A percentile compares a stretch with the other conserved stretches of the same genome.
Conservation (phyloP, 2,888 invertebrate species). For the Eilema caniola region DNA sequence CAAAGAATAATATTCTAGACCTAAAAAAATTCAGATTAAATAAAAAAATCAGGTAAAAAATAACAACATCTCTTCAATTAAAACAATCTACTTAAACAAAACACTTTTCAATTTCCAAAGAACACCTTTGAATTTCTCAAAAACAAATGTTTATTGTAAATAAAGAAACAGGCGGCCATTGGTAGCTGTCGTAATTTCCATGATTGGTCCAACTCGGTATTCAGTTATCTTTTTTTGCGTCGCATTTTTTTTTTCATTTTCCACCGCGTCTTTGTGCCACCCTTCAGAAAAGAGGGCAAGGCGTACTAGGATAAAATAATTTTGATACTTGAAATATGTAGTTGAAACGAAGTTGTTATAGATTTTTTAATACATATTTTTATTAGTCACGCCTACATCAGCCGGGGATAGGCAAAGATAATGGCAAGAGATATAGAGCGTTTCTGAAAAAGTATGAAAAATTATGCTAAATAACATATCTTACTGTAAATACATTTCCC, state of each 20-base stretch:
- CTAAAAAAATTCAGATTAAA: too few relatives aligned
- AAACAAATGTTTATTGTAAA: slow-evolving; percentile 34
- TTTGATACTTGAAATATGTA: slow-evolving; percentile 66
- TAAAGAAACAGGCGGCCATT: slow-evolving; percentile 53
- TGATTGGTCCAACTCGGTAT: slow-evolving; percentile 78
- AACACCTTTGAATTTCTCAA: slow-evolving; percentile 15
- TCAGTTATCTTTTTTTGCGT: slow-evolving; percentile 75
- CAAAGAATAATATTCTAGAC: too few relatives aligned
- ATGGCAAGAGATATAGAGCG: too few relatives aligned
- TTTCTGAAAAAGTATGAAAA: too few relatives aligned
- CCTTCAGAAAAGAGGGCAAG: slow-evolving; percentile 80
- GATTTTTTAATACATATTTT: neutral
- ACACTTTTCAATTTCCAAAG: neutral
- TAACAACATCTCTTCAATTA: neutral
- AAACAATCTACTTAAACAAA: slow-evolving; percentile 10
- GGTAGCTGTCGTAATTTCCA: slow-evolving; percentile 73
- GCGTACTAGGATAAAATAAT: slow-evolving; percentile 42
- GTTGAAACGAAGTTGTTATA: neutral
- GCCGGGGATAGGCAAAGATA: too few relatives aligned
- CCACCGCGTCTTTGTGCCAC: slow-evolving; percentile 78
- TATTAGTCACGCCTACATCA: too few relatives aligned
- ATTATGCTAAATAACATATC: too few relatives aligned
- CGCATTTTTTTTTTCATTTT: slow-evolving; percentile 75
- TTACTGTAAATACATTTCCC: too few relatives aligned
- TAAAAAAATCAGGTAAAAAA: too few relatives aligned